phyloP scores from a whole-genome alignment of 1,140 invertebrate genomes.

The Drosophila sulfurigaster region DNA sequence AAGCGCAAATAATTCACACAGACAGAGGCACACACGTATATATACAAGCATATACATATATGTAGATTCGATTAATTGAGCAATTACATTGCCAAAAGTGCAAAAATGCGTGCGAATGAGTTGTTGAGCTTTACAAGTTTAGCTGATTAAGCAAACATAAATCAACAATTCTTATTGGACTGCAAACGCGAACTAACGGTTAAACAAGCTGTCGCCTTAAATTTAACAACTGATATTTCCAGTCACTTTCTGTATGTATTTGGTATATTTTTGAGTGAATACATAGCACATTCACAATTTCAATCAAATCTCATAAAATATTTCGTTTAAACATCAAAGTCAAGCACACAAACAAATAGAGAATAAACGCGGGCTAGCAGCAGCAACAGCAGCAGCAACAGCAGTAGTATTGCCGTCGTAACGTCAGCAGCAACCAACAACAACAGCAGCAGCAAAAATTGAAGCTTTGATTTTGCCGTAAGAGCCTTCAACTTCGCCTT shows the following conservation, averaged over 20 bases:
- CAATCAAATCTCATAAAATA: slow-evolving; percentile 67
- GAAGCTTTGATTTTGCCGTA: slow-evolving; percentile 45
- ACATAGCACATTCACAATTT: slow-evolving; percentile 49
- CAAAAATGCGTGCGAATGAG: slow-evolving; percentile 27
- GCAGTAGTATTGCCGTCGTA: neutral
- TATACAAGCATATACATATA: neutral
- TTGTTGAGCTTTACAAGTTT: slow-evolving; percentile 6
- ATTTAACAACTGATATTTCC: slow-evolving; percentile 1
- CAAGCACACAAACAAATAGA: slow-evolving; percentile 15
- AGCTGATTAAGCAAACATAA: slow-evolving; percentile 43
- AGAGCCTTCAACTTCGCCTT: slow-evolving; percentile 30
- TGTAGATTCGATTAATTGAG: slow-evolving; percentile 59
- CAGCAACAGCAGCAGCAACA: slow-evolving; percentile 16
- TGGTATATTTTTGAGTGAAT: slow-evolving; percentile 7
- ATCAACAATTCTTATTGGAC: slow-evolving; percentile 49
- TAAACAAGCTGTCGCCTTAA: slow-evolving; percentile 10
- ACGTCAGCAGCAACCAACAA: slow-evolving; percentile 23
- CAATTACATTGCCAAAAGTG: slow-evolving; percentile 62
- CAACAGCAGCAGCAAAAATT: slow-evolving; percentile 26
- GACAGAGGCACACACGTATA: neutral
- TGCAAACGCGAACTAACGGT: slow-evolving; percentile 27
- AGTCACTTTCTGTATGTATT: slow-evolving; percentile 15
- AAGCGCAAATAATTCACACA: slow-evolving; percentile 68
- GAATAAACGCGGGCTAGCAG: slow-evolving; percentile 14
- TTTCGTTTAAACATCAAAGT: slow-evolving; percentile 71